Conservation (phyloP, 1,140 invertebrate species). For the Scaptomyza pallida region DNA sequence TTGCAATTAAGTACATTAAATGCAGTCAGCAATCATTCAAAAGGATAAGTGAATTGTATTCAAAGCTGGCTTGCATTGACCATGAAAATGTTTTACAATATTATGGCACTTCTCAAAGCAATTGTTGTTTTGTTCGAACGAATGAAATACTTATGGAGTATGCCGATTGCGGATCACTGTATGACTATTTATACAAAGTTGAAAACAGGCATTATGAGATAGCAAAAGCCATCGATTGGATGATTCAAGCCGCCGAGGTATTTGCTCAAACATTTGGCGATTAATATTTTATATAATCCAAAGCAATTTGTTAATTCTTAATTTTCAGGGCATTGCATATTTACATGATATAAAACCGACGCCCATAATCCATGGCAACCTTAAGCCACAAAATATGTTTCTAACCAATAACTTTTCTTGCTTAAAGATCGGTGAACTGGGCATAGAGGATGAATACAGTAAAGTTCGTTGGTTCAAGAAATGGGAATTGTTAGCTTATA, state of each 20-base stretch:
- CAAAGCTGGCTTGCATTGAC: background rate
- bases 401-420: background rate
- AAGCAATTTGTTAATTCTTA: background rate
- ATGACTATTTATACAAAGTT: background rate
- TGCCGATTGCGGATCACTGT: constrained; percentile 16
- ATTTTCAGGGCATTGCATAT: constrained; percentile 4
- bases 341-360: background rate
- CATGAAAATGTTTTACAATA: constrained; percentile 1
- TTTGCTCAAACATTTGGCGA: background rate
- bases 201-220: background rate
- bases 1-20: too few relatives aligned
- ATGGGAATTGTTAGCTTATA: background rate
- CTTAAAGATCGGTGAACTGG: constrained; percentile 13
- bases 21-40: too few relatives aligned
- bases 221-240: constrained; percentile 7
- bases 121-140: too few relatives aligned
- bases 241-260: constrained; percentile 14
- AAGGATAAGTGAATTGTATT: background rate
- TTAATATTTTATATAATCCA: background rate
- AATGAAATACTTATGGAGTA: constrained; percentile 4
- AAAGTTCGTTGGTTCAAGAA: too few relatives aligned
- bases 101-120: background rate
- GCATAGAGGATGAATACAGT: background rate
- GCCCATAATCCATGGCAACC: constrained; percentile 3
- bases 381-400: constrained; percentile 13